Evolutionary conservation across 2,113 vertebrate species (phyloP).

Genomic region (Irena cyanogastra): DNA sequence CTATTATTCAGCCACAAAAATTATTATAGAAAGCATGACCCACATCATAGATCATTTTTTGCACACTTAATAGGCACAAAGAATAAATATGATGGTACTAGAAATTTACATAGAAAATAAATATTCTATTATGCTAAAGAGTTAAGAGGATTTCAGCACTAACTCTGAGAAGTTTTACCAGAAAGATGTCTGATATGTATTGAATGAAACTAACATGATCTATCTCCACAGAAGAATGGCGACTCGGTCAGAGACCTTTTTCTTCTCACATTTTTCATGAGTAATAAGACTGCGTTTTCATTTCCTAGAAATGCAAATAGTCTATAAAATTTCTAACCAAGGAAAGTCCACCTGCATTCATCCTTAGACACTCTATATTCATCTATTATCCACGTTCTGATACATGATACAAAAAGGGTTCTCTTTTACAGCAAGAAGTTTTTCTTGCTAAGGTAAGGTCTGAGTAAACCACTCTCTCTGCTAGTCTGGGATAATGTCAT

Average conservation of each 20-base stretch:
- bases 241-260: neutral
- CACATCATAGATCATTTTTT: neutral
- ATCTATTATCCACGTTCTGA: neutral
- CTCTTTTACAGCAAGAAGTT: neutral
- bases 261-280: neutral
- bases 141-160: neutral
- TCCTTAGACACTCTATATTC: neutral
- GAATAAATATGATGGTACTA: neutral
- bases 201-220: neutral
- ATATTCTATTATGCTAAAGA: neutral
- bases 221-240: neutral
- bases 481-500: neutral
- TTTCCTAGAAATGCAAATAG: neutral
- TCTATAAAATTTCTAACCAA: neutral
- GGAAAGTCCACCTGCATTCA: neutral
- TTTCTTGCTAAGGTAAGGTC: neutral
- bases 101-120: neutral
- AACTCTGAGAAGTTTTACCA: neutral
- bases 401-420: neutral
- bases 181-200: neutral
- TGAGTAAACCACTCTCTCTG: neutral
- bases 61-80: neutral
- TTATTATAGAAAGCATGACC: neutral
- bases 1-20: neutral
- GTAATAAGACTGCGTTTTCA: neutral